Conservation (phyloP, 2,888 invertebrate species). For the Strigamia transsilvanica region DNA sequence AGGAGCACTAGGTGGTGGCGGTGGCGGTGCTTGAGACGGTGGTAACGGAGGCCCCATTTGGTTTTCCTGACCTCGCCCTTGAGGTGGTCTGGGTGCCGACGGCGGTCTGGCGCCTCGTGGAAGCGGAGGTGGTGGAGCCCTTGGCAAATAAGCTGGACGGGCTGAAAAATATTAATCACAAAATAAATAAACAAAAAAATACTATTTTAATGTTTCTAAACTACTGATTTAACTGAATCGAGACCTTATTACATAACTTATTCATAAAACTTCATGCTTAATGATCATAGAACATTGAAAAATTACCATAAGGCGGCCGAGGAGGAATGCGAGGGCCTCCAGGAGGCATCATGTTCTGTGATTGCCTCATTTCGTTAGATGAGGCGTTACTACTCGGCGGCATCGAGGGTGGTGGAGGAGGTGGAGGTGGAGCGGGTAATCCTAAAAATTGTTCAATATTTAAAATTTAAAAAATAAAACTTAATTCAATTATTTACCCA, state of each 20-base stretch:
- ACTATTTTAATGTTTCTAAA: background rate
- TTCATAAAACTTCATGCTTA: too few relatives aligned
- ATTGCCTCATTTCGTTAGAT: conserved; percentile 54
- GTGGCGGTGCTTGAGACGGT: conserved; percentile 65
- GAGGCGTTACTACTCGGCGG: background rate
- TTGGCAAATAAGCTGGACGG: conserved; percentile 59
- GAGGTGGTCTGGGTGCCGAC: conserved; percentile 67
- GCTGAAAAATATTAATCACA: conserved; percentile 51
- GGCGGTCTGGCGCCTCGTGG: conserved; percentile 68
- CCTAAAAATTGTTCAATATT: background rate
- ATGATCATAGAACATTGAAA: too few relatives aligned
- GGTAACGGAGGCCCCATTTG: conserved; percentile 73
- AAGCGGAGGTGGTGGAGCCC: conserved; percentile 63
- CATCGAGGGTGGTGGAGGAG: conserved; percentile 56
- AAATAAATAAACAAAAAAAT: background rate
- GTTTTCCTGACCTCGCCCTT: conserved; percentile 65
- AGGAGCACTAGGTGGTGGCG: conserved; percentile 56
- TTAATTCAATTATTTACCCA: background rate
- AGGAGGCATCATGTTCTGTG: conserved; percentile 54
- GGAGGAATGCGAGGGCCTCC: conserved; percentile 56
- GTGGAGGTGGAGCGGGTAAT: conserved; percentile 54
- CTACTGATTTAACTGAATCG: too few relatives aligned
- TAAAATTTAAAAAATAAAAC: background rate
- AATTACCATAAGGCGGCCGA: conserved; percentile 53
- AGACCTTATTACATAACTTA: too few relatives aligned